phyloP scores from a whole-genome alignment of 2,888 invertebrate species.

The Acleris emargana region DNA sequence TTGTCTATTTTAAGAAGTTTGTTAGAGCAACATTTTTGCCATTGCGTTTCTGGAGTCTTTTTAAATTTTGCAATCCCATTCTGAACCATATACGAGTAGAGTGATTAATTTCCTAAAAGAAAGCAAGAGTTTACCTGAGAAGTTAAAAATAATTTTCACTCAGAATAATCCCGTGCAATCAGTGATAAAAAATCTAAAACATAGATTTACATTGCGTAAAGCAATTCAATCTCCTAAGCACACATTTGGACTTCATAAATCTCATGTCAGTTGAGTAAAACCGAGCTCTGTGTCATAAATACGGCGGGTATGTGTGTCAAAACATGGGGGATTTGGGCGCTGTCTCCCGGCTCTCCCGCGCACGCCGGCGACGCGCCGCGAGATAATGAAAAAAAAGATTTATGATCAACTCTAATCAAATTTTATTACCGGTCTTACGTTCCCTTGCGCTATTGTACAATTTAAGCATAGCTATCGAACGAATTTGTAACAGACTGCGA shows the following conservation, averaged over 20 bases:
- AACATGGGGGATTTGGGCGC: slow-evolving; percentile 78
- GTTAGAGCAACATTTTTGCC: too few species aligned
- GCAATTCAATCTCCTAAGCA: slow-evolving; percentile 71
- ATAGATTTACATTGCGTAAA: slow-evolving; percentile 60
- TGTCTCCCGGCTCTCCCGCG: slow-evolving; percentile 54
- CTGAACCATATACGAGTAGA: too few species aligned
- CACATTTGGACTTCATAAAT: slow-evolving; percentile 81
- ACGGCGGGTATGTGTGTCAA: slow-evolving; percentile 77
- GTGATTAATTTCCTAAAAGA: too few species aligned
- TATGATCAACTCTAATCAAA: slow-evolving; percentile 81
- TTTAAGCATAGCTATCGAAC: slow-evolving; percentile 55
- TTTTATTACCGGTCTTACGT: slow-evolving; percentile 74
- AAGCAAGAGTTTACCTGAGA: too few species aligned
- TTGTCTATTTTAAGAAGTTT: too few species aligned
- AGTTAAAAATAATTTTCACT: too few species aligned
- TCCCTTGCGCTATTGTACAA: slow-evolving; percentile 60
- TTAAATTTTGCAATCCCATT: too few species aligned
- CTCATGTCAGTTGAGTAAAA: slow-evolving; percentile 69
- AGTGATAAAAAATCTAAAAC: slow-evolving; percentile 46
- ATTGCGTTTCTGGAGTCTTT: too few species aligned
- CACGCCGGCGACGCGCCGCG: slow-evolving; percentile 59
- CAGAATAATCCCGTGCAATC: slow-evolving; percentile 51
- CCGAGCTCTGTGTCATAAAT: slow-evolving; percentile 75
- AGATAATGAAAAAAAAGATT: slow-evolving; percentile 83
- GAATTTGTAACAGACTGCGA: slow-evolving; percentile 48